Conservation (phyloP, 2,113 vertebrate genomes). For the Leiothrix lutea region DNA sequence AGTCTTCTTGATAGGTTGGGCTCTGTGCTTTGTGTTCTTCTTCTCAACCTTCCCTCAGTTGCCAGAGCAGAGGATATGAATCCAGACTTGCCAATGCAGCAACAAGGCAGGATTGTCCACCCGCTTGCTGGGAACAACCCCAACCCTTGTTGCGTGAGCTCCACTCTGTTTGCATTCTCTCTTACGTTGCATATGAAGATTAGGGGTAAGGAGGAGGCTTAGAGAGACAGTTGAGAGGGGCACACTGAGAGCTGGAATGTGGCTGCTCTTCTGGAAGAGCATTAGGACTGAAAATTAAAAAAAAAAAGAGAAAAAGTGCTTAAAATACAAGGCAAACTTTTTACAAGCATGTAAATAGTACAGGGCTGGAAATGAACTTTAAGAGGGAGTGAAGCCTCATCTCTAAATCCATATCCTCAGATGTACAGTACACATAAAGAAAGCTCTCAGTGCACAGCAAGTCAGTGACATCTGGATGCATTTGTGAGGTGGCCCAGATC, state of each 20-base stretch:
- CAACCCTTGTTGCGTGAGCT: conserved; percentile 39
- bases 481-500: not conserved
- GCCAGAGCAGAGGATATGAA: conserved; percentile 31
- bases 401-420: not conserved
- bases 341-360: not conserved
- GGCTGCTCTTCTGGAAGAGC: conserved; percentile 78
- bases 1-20: conserved; percentile 50
- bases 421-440: not conserved
- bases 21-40: conserved; percentile 72
- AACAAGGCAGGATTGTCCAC: conserved; percentile 68
- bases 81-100: conserved; percentile 43
- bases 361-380: not conserved
- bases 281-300: conserved; percentile 84
- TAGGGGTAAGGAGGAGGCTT: conserved; percentile 80
- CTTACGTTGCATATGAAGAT: conserved; percentile 53
- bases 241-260: conserved; percentile 83
- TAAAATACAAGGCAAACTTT: conserved; percentile 3
- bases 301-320: conserved; percentile 33
- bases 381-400: not conserved
- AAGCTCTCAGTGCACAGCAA: not conserved
- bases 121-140: conserved; percentile 44
- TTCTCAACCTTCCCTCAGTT: conserved; percentile 67
- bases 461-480: not conserved
- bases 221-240: conserved; percentile 86
- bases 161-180: conserved; percentile 52